Base-by-base conservation (phyloP, 1,140 invertebrate species). In the Scylla paramamosain region DNA sequence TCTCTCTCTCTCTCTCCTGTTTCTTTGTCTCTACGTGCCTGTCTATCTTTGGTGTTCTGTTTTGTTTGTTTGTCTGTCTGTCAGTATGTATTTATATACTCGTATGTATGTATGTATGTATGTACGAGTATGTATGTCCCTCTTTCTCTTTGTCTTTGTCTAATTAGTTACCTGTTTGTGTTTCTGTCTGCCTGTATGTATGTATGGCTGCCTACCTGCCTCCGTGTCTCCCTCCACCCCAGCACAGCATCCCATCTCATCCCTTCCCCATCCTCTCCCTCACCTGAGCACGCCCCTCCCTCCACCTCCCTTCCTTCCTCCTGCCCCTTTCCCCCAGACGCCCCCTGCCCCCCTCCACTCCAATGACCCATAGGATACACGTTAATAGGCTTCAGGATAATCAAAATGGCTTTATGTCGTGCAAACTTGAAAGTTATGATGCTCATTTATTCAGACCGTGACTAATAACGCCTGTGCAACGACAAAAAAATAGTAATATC, bases 361-460 rank as follows among this genome's bases (percentile, higher is more conserved):
- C 7, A 89, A 89, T 89, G 87, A 48, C 87, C 87, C 87, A 28
- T 28, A 48, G 87, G 87, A 67, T 84, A 82, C 12, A 45, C 67
- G 39, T 46, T 84, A 82, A 93, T 84, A 45, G 20, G 25, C 25
- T 82, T 12, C 77, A n/a, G 89, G 89, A 91, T 59, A 91, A 91
- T 91, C 59, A 91, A 52, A 91, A 52, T 32, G 20, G 48, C 48
- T 91, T 91, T 59, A 91, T 91, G 59, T 52, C 89, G 89, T 91
- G 89, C 89, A 28, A 89, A 89, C 39, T 39, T 89, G 87, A 46
- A 48, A 89, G 87, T 89, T 89, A 89, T 28, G 46, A 48, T 31
- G 32, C 32, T 46, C 87, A 89, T 59, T 93, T 84, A 31, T 45
- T 84, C 8, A 46, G 28, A 29, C 32, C 28, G 39, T 84, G 67